These are phyloP conservation scores for Stichopus horrens DNA, from an alignment of 53 echinoderm and acorn worm genomes.

Conservation along the genomic window DNA sequence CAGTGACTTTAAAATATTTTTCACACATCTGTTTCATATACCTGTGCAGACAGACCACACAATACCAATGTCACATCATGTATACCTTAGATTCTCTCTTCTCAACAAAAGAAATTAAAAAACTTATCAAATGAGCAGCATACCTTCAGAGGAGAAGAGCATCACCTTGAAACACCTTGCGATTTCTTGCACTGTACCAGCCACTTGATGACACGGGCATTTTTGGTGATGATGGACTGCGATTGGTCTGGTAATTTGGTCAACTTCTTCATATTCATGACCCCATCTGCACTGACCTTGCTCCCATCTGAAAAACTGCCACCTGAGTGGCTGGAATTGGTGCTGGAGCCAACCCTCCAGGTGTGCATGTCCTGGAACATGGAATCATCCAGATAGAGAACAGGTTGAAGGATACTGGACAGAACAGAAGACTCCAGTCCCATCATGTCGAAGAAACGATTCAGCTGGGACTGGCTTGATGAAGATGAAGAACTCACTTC, in stretches of 20 bases:
- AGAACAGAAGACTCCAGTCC: conserved; percentile 77
- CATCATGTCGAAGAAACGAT: conserved; percentile 91
- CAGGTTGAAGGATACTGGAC: conserved; percentile 47
- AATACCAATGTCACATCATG: too few relatives aligned
- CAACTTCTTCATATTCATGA: conserved; percentile 63
- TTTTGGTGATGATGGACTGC: conserved; percentile 85
- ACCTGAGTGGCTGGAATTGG: conserved; percentile 35
- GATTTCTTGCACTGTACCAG: conserved; percentile 89
- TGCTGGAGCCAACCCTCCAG: conserved; percentile 48
- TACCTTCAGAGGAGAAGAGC: not conserved
- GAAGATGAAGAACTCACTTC: conserved; percentile 53
- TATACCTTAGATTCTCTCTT: too few relatives aligned
- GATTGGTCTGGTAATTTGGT: conserved; percentile 84
- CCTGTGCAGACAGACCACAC: too few relatives aligned
- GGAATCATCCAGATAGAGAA: conserved; percentile 56
- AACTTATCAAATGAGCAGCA: too few relatives aligned
- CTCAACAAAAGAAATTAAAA: too few relatives aligned
- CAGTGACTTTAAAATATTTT: too few relatives aligned
- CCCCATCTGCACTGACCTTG: conserved; percentile 82
- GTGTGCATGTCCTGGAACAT: conserved; percentile 92
- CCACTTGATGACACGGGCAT: conserved; percentile 98
- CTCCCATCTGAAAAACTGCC: conserved; percentile 75
- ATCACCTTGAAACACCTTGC: not conserved
- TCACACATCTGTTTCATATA: too few relatives aligned
- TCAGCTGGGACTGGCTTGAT: conserved; percentile 64